A percentile compares a stretch with the other conserved stretches of the same genome.
Evolutionary conservation across 2,113 vertebrate genomes (phyloP).

Genomic region (Terrapene triunguis): DNA sequence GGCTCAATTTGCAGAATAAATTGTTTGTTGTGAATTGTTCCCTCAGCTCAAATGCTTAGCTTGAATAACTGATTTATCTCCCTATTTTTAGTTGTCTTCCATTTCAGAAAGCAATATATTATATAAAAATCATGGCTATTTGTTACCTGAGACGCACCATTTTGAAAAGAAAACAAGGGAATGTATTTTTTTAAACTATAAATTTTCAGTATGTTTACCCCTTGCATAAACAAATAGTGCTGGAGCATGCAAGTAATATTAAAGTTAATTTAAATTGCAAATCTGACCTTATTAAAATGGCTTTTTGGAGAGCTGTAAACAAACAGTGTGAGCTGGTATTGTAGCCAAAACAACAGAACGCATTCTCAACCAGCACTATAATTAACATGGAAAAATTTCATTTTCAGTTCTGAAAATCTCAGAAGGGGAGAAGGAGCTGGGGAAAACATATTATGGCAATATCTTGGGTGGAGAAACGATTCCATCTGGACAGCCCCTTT

Average conservation of each 20-base stretch:
- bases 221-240: constrained; percentile 77
- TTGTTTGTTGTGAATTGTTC: constrained; percentile 15
- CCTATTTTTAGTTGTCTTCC: constrained; percentile 59
- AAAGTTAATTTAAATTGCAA: constrained; percentile 88
- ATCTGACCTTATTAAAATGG: constrained; percentile 88
- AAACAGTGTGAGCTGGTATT: constrained; percentile 77
- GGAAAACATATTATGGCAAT: constrained; percentile 38
- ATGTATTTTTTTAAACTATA: constrained; percentile 75
- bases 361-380: constrained; percentile 73
- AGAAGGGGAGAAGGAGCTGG: constrained; percentile 20
- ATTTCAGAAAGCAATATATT: constrained; percentile 48
- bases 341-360: constrained; percentile 75
- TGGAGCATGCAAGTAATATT: constrained; percentile 82
- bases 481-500: constrained; percentile 32
- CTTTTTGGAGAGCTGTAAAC: constrained; percentile 83
- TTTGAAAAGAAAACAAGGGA: constrained; percentile 78
- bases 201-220: constrained; percentile 72
- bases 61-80: constrained; percentile 61
- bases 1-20: constrained; percentile 51
- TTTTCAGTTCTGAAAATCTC: constrained; percentile 69
- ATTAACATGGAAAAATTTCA: constrained; percentile 75
- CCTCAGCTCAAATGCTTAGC: constrained; percentile 24
- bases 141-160: constrained; percentile 71
- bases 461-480: neutral
- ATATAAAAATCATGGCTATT: constrained; percentile 59